Conservation (phyloP, 2,113 vertebrate genomes). For the Gulo gulo region DNA sequence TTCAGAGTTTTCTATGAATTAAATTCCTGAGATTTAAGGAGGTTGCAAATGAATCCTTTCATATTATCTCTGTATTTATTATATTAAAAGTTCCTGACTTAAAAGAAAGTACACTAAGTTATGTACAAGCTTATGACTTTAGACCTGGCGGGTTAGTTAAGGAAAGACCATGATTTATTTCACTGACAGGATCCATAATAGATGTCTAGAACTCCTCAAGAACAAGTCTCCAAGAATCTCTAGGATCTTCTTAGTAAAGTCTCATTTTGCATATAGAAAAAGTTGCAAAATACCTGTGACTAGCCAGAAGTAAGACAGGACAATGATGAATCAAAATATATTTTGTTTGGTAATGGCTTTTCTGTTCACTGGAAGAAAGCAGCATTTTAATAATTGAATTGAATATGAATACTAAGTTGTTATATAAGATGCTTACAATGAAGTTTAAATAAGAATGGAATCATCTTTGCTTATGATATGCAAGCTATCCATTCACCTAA, state of each 20-base stretch:
- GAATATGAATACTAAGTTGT: background rate
- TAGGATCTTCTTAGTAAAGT: background rate
- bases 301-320: constrained; percentile 2
- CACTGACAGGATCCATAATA: background rate
- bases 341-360: constrained; percentile 26
- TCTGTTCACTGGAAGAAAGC: background rate
- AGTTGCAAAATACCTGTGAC: background rate
- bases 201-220: background rate
- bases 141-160: background rate
- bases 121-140: background rate
- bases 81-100: background rate
- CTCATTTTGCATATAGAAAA: background rate
- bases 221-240: background rate
- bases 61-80: background rate
- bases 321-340: background rate
- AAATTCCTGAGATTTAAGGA: constrained; percentile 1
- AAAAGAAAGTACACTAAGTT: background rate
- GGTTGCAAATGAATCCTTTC: background rate
- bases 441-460: background rate
- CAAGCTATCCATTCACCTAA: background rate
- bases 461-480: background rate
- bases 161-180: background rate
- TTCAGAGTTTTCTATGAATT: background rate
- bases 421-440: background rate
- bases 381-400: constrained; percentile 4